Base-by-base conservation (phyloP, 2,888 invertebrate genomes). In the Caenorhabditis virilis region DNA sequence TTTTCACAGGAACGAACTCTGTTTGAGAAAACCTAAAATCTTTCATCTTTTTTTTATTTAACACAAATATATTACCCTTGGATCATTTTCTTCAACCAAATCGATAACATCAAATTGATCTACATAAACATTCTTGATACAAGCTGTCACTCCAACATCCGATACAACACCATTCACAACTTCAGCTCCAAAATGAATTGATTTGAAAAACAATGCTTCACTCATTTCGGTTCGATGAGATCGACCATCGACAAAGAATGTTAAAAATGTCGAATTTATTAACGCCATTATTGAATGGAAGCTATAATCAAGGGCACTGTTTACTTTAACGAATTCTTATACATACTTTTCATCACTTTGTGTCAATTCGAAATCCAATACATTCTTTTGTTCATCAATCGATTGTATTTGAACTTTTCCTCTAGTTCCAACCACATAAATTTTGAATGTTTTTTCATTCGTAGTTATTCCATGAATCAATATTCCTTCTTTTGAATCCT, bases 41-140 rank as follows among this genome's bases (percentile, higher is more conserved):
- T n/a, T n/a, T n/a, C n/a, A n/a, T n/a, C n/a, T n/a, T n/a, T n/a
- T n/a, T n/a, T n/a, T n/a, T n/a, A n/a, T n/a, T n/a, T n/a, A 16
- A 43, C 13, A 22, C 4, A 25, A 18, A 13, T 11, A 5, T n/a
- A 36, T 11, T n/a, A 74, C 73, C 39, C 67, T 53, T 1, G 63
- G 50, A 56, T 76, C 69, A 22, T 61, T 66, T 22, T 45, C 42
- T 22, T 46, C 26, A 15, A 39, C 20, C 35, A 69, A 39, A 1
- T 69, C 54, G n/a, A 76, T 56, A n/a, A 76, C 46, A 30, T 76
- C 73, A 18, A 50, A 18, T 25, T 76, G 66, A 50, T 76, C 72
- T 3, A 66, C 66, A 52, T 72, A 73, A 18, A 66, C 25, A 33
- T 69, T 60, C 38, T 62, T 60, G n/a, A 73, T 18, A 38, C 75